Conservation (phyloP, 2,888 invertebrate genomes). For the Psococerastis gibbosa region DNA sequence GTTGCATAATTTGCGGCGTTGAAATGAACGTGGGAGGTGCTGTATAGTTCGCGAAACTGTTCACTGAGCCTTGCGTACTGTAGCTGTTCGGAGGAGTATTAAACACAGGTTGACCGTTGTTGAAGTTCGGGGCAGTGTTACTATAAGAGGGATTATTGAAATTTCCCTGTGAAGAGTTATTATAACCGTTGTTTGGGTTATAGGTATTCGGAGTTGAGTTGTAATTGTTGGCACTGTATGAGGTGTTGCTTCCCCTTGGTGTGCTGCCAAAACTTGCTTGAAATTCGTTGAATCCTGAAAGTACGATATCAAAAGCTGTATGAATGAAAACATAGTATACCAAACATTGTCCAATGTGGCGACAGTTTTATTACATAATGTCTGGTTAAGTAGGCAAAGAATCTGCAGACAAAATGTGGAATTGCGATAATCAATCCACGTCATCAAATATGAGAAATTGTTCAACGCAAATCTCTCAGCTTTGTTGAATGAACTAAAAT, state of each 20-base stretch:
- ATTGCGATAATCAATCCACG: too few species aligned
- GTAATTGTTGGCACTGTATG: not conserved
- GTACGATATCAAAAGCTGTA: not conserved
- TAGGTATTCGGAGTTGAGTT: not conserved
- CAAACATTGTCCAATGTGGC: too few species aligned
- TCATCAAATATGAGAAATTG: too few species aligned
- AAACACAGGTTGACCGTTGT: not conserved
- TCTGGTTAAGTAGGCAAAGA: too few species aligned
- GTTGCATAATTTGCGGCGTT: slow-evolving; percentile 3
- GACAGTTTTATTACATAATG: too few species aligned
- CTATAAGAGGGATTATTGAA: too few species aligned
- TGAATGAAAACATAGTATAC: too few species aligned
- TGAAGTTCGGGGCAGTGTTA: not conserved
- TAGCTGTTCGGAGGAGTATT: not conserved
- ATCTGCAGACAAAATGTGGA: too few species aligned
- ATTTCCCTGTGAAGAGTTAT: not conserved
- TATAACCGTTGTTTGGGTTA: not conserved
- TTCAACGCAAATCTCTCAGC: too few species aligned
- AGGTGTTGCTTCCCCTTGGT: not conserved
- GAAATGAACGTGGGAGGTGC: not conserved
- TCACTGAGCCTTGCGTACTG: not conserved
- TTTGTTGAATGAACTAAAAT: too few species aligned
- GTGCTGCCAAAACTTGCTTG: slow-evolving; percentile 2
- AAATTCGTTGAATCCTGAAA: slow-evolving; percentile 9
- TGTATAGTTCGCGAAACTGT: not conserved